Base-by-base conservation (phyloP, 2,888 invertebrate genomes). In the Hirtodrosophila confusa region DNA sequence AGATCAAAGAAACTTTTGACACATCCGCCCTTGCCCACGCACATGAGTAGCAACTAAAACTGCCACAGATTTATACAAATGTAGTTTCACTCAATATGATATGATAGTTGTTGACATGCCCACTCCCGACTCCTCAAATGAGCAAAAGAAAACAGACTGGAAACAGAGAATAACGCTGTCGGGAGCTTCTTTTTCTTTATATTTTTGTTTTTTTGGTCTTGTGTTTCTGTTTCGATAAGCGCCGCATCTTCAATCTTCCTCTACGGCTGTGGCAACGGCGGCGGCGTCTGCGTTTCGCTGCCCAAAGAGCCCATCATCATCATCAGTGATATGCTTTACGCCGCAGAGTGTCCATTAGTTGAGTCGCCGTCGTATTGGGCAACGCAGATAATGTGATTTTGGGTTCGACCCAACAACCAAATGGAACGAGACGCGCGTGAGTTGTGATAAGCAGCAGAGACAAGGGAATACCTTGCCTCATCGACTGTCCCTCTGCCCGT, bases 171-270 rank as follows among this genome's bases (percentile, higher is more conserved):
- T 43, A 17, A 17, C 17, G 17, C 17, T 29, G 17, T 45, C 17
- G 17, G 17, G 17, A 17, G 17, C 23, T 36, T 37, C 51, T 56
- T 11, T 35, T 44, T 48, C 11, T 40, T 17, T 27, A 27, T 27
- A 27, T 24, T 27, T 53, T 31, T 44, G 17, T 31, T 44, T 43
- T 49, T 37, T 36, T 44, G 27, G 41, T 56, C 48, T 58, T 69
- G 63, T 69, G 51, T 73, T 64, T 75, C 60, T 75, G 70, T 69
- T 62, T 77, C 86, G 90, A 90, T 90, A 90, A 90, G 90, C 79
- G 82, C 80, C 82, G 85, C 89, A 88, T 89, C 88, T 89, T 89
- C 90, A 89, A 89, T 89, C 87, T 89, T 88, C 74, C 66, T 78
- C 68, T 65, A 56, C 45, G 58, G 73, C 40, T 3, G 24, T 7